Conservation (phyloP, 2,888 invertebrate genomes). For the Patella depressa region DNA sequence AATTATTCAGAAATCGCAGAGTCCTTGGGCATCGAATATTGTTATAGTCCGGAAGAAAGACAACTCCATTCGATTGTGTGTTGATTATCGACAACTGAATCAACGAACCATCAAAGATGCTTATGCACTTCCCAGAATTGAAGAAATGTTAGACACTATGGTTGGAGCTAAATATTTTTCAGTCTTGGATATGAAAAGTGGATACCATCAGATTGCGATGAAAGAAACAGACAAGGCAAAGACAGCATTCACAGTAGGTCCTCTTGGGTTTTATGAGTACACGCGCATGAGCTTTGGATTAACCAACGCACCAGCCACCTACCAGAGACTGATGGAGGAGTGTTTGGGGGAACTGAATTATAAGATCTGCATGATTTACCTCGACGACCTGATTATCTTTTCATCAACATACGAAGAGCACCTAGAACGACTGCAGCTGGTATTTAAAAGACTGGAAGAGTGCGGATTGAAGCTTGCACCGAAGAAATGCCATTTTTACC, state of each 20-base stretch:
- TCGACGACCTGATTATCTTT: slow-evolving; percentile 23
- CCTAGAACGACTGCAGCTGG: slow-evolving; percentile 1
- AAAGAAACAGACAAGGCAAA: slow-evolving; percentile 2
- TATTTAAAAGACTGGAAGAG: slow-evolving; percentile 11
- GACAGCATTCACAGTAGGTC: neutral
- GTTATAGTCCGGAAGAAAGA: no score
- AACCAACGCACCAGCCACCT: slow-evolving; percentile 3
- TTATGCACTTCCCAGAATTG: no score
- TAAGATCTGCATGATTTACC: slow-evolving; percentile 13
- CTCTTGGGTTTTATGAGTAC: neutral
- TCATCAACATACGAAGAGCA: slow-evolving; percentile 6
- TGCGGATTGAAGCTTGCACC: slow-evolving; percentile 8
- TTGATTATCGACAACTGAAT: no score
- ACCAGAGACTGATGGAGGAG: neutral
- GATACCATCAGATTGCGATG: no score
- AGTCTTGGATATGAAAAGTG: no score
- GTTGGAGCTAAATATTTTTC: no score
- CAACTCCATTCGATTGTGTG: no score
- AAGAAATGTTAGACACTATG: neutral
- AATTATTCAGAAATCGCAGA: no score
- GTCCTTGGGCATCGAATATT: no score
- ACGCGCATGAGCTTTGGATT: neutral
- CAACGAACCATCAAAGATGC: no score
- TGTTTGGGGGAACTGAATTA: neutral
- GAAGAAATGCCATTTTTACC: slow-evolving; percentile 12